Percentiles rank a stretch among this genome's conserved stretches.
These are phyloP conservation scores for Carposina sasakii DNA, from an alignment of 1,140 invertebrate species.

Conservation along the genomic window DNA sequence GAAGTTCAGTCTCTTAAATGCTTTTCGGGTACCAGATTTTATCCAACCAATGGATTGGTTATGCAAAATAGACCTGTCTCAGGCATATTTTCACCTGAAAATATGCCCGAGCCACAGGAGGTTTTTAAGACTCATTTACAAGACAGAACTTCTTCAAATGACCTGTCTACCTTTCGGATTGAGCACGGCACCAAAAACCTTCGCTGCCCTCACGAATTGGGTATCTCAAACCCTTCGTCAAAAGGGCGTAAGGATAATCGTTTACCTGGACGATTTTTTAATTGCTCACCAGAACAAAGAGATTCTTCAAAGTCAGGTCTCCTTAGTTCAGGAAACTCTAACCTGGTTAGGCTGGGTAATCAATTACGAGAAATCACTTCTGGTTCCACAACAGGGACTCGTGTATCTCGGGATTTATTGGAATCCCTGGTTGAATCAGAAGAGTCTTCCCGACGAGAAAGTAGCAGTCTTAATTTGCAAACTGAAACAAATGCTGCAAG, in stretches of 20 bases:
- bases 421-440: slow-evolving; percentile 1
- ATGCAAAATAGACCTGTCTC: slow-evolving; percentile 25
- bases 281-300: slow-evolving; percentile 23
- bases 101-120: slow-evolving; percentile 23
- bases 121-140: slow-evolving; percentile 27
- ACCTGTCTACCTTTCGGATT: slow-evolving; percentile 25
- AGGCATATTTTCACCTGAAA: slow-evolving; percentile 31
- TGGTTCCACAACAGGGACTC: not conserved
- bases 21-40: slow-evolving; percentile 25
- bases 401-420: slow-evolving; percentile 14
- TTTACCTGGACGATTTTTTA: slow-evolving; percentile 38
- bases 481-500: slow-evolving; percentile 1
- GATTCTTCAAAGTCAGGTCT: slow-evolving; percentile 14
- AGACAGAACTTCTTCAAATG: slow-evolving; percentile 22
- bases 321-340: slow-evolving; percentile 8
- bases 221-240: slow-evolving; percentile 26
- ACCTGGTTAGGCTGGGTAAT: slow-evolving; percentile 10
- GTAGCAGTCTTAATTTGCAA: not conserved
- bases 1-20: slow-evolving; percentile 31
- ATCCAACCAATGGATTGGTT: slow-evolving; percentile 30
- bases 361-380: slow-evolving; percentile 8
- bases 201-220: slow-evolving; percentile 25
- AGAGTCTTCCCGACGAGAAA: slow-evolving; percentile 17
- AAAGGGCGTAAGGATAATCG: slow-evolving; percentile 19
- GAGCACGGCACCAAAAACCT: slow-evolving; percentile 21